Conservation (phyloP, 1,140 invertebrate species). For the Drosophila dunni region DNA sequence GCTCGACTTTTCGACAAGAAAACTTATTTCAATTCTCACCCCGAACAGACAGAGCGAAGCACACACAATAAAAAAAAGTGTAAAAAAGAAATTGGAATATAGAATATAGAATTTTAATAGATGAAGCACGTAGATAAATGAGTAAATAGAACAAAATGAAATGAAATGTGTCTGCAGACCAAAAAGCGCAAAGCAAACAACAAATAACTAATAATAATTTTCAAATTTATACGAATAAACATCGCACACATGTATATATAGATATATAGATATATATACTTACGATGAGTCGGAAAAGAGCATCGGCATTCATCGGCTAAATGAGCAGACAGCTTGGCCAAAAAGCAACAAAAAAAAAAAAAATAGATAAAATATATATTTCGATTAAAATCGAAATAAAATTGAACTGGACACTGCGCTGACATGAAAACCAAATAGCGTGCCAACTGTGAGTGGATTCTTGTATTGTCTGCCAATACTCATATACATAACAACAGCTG, state of each 20-base stretch:
- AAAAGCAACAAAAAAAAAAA: slow-evolving; percentile 13
- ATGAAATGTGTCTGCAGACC: slow-evolving; percentile 65
- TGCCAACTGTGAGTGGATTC: slow-evolving; percentile 61
- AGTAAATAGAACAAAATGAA: slow-evolving; percentile 15
- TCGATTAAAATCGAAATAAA: slow-evolving; percentile 79
- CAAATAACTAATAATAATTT: slow-evolving; percentile 82
- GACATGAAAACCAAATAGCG: slow-evolving; percentile 68
- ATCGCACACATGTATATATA: background rate
- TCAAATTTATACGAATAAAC: slow-evolving; percentile 73
- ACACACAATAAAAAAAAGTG: background rate
- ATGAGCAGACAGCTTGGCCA: slow-evolving; percentile 69
- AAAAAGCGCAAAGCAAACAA: slow-evolving; percentile 51
- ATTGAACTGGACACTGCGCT: slow-evolving; percentile 75
- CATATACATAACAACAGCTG: slow-evolving; percentile 22
- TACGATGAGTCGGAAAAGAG: slow-evolving; percentile 1
- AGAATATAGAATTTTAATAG: background rate
- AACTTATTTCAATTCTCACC: slow-evolving; percentile 49
- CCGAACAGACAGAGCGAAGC: slow-evolving; percentile 25
- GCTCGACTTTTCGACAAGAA: slow-evolving; percentile 48
- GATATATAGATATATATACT: slow-evolving; percentile 35
- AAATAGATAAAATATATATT: slow-evolving; percentile 43
- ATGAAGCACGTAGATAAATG: slow-evolving; percentile 8
- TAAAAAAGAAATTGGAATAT: slow-evolving; percentile 6
- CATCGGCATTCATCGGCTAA: slow-evolving; percentile 29
- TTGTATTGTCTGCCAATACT: slow-evolving; percentile 47